Conservation (phyloP, 2,888 invertebrate species). For the Torymus texanus region DNA sequence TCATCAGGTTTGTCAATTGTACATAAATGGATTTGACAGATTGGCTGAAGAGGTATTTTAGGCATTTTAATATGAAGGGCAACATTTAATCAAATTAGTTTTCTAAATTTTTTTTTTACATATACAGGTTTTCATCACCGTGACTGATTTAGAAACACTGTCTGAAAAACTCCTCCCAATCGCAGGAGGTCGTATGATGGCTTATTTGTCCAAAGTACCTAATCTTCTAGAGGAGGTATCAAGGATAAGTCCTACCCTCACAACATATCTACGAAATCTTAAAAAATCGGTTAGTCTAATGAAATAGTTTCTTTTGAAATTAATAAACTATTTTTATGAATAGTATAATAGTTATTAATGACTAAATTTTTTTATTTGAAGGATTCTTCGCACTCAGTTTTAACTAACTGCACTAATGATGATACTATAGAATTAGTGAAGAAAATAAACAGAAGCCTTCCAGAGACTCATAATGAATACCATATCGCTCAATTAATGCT, state of each 20-base stretch:
- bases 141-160: slow-evolving; percentile 83
- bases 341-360: too few species aligned
- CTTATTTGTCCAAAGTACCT: slow-evolving; percentile 79
- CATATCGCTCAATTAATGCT: slow-evolving; percentile 70
- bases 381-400: slow-evolving; percentile 64
- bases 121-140: slow-evolving; percentile 80
- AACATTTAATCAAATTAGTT: too few species aligned
- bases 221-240: slow-evolving; percentile 82
- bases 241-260: slow-evolving; percentile 85
- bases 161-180: slow-evolving; percentile 85
- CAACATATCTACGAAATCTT: slow-evolving; percentile 82
- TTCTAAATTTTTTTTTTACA: slow-evolving; percentile 65
- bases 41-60: slow-evolving; percentile 78
- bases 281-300: slow-evolving; percentile 71
- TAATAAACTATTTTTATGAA: too few species aligned
- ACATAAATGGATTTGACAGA: slow-evolving; percentile 78
- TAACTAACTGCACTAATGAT: slow-evolving; percentile 69
- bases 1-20: slow-evolving; percentile 84
- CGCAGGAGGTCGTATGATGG: slow-evolving; percentile 87
- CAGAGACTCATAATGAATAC: slow-evolving; percentile 68
- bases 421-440: slow-evolving; percentile 69
- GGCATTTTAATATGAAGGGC: slow-evolving; percentile 1
- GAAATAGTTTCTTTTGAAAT: too few species aligned
- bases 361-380: slow-evolving; percentile 54
- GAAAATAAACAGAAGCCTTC: slow-evolving; percentile 66